Evolutionary conservation across 2,888 invertebrate species (phyloP).

Genomic region (Caenorhabditis doughertyi): DNA sequence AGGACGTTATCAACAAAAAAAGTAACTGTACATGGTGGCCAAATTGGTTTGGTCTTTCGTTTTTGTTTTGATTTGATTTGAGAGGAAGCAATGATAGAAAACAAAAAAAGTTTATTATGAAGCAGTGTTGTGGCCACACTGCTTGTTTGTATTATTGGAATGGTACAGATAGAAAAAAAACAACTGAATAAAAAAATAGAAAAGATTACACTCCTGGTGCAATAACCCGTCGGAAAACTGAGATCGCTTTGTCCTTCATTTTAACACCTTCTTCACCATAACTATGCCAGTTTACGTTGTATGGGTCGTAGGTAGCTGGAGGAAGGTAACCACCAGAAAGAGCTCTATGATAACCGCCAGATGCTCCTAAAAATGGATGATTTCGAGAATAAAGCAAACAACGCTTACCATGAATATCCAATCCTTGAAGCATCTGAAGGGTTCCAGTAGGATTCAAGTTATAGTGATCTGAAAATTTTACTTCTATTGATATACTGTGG

Average conservation of each 20-base stretch:
- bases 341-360: constrained; percentile 69
- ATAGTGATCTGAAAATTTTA: constrained; percentile 51
- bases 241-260: constrained; percentile 62
- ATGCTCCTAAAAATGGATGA: constrained; percentile 44
- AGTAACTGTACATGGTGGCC: constrained; percentile 27
- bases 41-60: not conserved
- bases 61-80: not conserved
- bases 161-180: constrained; percentile 16
- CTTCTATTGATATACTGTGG: not conserved
- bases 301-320: constrained; percentile 67
- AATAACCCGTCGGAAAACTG: constrained; percentile 56
- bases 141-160: constrained; percentile 43
- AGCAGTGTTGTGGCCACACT: constrained; percentile 18
- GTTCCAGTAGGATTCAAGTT: constrained; percentile 59
- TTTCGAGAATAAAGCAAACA: not conserved
- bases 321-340: constrained; percentile 68
- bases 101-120: constrained; percentile 46
- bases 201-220: constrained; percentile 40
- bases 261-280: constrained; percentile 64
- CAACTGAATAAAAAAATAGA: constrained; percentile 4
- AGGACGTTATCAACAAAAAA: constrained; percentile 34
- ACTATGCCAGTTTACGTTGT: constrained; percentile 71
- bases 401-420: constrained; percentile 58
- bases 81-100: not conserved
- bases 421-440: constrained; percentile 64